A percentile compares a stretch with the other conserved stretches of the same genome.
These are phyloP conservation scores for Lucinisca nassula DNA, from an alignment of 2,888 invertebrate genomes.

Conservation along the genomic window DNA sequence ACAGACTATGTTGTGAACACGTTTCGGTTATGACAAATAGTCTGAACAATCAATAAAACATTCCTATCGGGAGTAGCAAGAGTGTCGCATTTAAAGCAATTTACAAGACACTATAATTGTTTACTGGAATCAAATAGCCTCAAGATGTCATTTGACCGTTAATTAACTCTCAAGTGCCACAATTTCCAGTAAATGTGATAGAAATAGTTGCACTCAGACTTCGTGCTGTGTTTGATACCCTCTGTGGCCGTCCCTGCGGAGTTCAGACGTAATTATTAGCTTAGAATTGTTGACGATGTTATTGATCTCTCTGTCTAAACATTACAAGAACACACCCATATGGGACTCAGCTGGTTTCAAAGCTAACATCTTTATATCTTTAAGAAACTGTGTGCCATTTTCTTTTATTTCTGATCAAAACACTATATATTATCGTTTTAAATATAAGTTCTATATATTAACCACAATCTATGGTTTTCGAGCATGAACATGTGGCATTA, in stretches of 20 bases:
- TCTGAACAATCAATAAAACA: background rate
- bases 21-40: background rate
- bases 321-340: no score
- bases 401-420: no score
- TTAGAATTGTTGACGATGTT: no score
- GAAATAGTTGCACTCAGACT: background rate
- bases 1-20: background rate
- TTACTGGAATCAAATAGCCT: background rate
- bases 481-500: no score
- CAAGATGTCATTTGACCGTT: slow-evolving; percentile 10
- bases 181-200: background rate
- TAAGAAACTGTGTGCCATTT: no score
- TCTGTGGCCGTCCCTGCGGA: background rate
- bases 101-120: background rate
- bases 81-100: slow-evolving; percentile 15
- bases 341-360: no score
- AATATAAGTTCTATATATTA: no score
- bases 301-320: no score
- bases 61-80: background rate
- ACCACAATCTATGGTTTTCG: no score
- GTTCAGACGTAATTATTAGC: no score
- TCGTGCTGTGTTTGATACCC: background rate
- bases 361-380: no score
- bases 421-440: no score
- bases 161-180: slow-evolving; percentile 10